A percentile compares a stretch with the other conserved stretches of the same genome.
Evolutionary conservation across 35 echinoderm and acorn worm genomes (phyloP).

Genomic region (Apostichopus parvimensis): DNA sequence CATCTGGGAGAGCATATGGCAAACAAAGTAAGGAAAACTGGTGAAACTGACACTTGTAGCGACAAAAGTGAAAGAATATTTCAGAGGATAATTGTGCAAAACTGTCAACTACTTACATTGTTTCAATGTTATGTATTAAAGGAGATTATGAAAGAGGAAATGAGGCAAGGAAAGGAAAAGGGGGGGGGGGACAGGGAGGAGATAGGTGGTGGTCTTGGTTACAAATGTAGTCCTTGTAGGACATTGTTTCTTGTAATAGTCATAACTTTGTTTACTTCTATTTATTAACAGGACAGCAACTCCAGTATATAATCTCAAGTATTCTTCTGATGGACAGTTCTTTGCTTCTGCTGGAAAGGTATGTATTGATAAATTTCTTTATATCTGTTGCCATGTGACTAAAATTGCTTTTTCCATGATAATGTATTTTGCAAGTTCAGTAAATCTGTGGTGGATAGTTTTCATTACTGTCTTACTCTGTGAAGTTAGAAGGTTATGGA

Average conservation of each 20-base stretch:
- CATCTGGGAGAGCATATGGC: slow-evolving; percentile 93
- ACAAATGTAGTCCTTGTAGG: neutral
- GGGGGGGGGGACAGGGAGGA: no score
- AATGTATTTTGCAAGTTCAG: neutral
- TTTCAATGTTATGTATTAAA: no score
- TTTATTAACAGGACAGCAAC: slow-evolving; percentile 71
- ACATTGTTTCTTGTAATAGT: neutral
- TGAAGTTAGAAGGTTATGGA: no score
- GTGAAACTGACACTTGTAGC: neutral
- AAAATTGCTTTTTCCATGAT: neutral
- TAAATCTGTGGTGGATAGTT: no score
- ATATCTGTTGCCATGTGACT: neutral
- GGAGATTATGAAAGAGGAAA: no score
- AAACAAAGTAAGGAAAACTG: slow-evolving; percentile 84
- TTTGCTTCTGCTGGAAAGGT: slow-evolving; percentile 99
- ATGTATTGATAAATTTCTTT: neutral
- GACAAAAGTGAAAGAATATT: no score
- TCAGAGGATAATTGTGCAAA: no score
- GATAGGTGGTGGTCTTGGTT: neutral
- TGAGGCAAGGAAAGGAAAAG: no score
- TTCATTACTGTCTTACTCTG: no score
- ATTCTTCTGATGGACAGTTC: slow-evolving; percentile 94
- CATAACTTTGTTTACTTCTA: neutral
- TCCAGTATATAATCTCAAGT: slow-evolving; percentile 86
- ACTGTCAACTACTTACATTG: no score